Conservation (phyloP, 2,888 invertebrate genomes). For the Antheraea assamensis region DNA sequence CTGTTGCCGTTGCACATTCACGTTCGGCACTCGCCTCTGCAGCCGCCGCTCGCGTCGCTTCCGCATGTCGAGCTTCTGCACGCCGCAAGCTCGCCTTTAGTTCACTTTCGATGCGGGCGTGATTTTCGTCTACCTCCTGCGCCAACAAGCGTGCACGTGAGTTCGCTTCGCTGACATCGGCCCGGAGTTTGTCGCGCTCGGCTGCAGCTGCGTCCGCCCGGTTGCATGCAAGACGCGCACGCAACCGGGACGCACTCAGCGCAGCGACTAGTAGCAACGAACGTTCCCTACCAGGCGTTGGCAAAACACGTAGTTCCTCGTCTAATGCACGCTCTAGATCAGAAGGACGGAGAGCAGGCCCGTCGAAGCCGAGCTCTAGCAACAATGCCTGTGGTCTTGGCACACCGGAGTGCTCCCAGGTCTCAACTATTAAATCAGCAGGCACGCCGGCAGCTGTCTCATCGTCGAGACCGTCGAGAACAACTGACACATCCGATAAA, state of each 20-base stretch:
- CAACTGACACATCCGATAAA: background rate
- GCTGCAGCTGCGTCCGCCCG: slow-evolving; percentile 85
- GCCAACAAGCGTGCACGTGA: slow-evolving; percentile 90
- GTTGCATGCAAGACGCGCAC: slow-evolving; percentile 88
- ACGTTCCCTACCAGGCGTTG: slow-evolving; percentile 45
- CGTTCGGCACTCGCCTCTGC: slow-evolving; percentile 87
- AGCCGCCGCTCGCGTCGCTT: slow-evolving; percentile 86
- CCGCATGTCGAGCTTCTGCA: slow-evolving; percentile 89
- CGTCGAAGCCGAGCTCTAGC: slow-evolving; percentile 85
- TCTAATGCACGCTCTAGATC: slow-evolving; percentile 87
- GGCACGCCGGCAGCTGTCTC: slow-evolving; percentile 47
- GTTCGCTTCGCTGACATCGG: slow-evolving; percentile 91
- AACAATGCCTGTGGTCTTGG: slow-evolving; percentile 84
- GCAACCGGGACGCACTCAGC: slow-evolving; percentile 85
- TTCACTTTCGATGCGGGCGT: slow-evolving; percentile 90
- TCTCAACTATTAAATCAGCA: slow-evolving; percentile 83
- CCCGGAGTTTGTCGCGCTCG: slow-evolving; percentile 91
- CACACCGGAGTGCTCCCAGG: slow-evolving; percentile 88
- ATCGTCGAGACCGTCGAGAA: slow-evolving; percentile 35
- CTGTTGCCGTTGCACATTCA: slow-evolving; percentile 85
- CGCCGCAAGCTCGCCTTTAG: slow-evolving; percentile 86
- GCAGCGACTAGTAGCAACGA: slow-evolving; percentile 82
- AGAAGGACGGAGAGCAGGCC: slow-evolving; percentile 79
- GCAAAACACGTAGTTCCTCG: slow-evolving; percentile 79
- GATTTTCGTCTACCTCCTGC: slow-evolving; percentile 95